phyloP scores from a whole-genome alignment of 2,113 vertebrate species.

The Rattus rattus region DNA sequence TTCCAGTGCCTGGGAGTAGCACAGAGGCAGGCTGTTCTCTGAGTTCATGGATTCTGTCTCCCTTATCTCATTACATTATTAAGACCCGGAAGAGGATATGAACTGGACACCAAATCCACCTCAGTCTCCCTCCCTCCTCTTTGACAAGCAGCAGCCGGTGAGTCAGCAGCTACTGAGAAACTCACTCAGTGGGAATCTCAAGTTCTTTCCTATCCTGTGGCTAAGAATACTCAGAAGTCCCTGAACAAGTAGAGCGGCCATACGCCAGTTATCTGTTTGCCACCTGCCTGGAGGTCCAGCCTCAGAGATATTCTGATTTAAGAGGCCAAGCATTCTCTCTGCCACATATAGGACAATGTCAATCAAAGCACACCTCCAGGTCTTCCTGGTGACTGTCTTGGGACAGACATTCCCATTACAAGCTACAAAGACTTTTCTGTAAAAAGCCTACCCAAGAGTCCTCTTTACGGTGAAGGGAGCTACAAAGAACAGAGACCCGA shows the following conservation, averaged over 20 bases:
- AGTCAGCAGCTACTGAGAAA: not conserved
- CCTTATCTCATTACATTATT: not conserved
- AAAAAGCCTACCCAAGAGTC: not conserved
- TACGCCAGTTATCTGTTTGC: not conserved
- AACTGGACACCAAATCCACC: no score
- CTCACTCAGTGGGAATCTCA: not conserved
- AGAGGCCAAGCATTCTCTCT: not conserved
- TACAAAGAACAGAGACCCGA: not conserved
- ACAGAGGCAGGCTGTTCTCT: not conserved
- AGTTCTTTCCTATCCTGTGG: fast-evolving
- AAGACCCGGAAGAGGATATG: not conserved
- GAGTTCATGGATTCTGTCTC: not conserved
- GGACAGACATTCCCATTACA: not conserved
- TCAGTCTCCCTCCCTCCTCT: not conserved
- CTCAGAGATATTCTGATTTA: not conserved
- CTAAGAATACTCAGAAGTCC: not conserved
- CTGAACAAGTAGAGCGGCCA: fast-evolving
- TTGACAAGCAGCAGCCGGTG: not conserved
- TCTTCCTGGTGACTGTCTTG: no score
- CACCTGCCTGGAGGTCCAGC: not conserved
- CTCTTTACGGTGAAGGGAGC: not conserved
- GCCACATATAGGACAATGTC: not conserved
- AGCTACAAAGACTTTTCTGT: not conserved
- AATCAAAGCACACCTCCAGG: not conserved
- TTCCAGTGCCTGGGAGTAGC: not conserved